Conservation (phyloP, 92 coral and sea anemone genomes). For the Porites lobata region DNA sequence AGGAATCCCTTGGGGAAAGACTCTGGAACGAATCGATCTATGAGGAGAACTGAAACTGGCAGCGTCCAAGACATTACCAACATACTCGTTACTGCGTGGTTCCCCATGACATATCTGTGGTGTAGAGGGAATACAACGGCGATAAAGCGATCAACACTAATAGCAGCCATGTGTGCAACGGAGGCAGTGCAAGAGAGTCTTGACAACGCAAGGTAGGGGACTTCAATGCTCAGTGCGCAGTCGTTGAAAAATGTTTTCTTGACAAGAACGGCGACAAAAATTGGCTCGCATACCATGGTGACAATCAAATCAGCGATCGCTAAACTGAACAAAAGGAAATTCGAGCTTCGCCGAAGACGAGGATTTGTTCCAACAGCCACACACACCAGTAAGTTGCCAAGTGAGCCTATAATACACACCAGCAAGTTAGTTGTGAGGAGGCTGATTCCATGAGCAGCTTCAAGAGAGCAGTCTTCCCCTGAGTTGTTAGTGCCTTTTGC, state of each 20-base stretch:
- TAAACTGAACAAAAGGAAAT: constrained; percentile 55
- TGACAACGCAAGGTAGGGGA: constrained; percentile 15
- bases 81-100: constrained; percentile 36
- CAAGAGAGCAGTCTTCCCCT: background rate
- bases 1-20: constrained; percentile 3
- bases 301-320: constrained; percentile 62
- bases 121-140: constrained; percentile 50
- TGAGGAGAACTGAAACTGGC: constrained; percentile 1
- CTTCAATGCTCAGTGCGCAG: constrained; percentile 37
- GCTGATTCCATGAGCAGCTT: background rate
- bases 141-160: constrained; percentile 56
- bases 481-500: background rate
- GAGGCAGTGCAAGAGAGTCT: constrained; percentile 52
- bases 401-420: constrained; percentile 46
- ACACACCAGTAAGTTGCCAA: constrained; percentile 54
- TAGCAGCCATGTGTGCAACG: constrained; percentile 54
- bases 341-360: constrained; percentile 11
- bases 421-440: constrained; percentile 26
- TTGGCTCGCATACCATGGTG: constrained; percentile 53
- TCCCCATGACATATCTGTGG: constrained; percentile 36
- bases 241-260: background rate
- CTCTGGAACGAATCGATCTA: background rate
- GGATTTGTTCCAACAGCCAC: constrained; percentile 28
- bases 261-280: constrained; percentile 8
- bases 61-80: constrained; percentile 36